phyloP scores from a whole-genome alignment of 2,113 vertebrate genomes.

The Zosterops pallidus region DNA sequence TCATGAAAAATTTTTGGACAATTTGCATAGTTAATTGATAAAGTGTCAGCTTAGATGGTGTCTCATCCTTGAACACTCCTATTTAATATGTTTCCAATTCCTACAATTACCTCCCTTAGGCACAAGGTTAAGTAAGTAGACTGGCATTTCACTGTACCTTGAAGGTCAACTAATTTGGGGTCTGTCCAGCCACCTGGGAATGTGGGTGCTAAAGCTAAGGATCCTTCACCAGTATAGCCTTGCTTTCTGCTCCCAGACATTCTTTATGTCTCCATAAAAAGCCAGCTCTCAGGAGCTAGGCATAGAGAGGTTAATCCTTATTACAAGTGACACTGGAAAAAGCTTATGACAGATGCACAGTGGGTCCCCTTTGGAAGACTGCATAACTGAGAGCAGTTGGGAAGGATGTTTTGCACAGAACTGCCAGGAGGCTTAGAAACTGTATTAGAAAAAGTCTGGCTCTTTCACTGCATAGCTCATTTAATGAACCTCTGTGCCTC shows the following conservation, averaged over 20 bases:
- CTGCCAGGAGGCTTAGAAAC: constrained; percentile 58
- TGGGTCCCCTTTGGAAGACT: constrained; percentile 35
- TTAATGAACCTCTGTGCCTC: constrained; percentile 59
- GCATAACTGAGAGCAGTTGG: constrained; percentile 39
- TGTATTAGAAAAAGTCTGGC: constrained; percentile 38
- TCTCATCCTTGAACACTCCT: constrained; percentile 7
- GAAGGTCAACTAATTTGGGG: constrained; percentile 54
- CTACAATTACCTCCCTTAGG: neutral
- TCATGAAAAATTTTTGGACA: constrained; percentile 17
- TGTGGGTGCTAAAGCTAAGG: neutral
- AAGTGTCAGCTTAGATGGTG: neutral
- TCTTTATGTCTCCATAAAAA: constrained; percentile 47
- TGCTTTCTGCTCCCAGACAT: constrained; percentile 14
- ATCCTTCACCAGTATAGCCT: neutral
- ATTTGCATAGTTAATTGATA: constrained; percentile 49
- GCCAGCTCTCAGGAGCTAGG: neutral
- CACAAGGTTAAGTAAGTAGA: constrained; percentile 32
- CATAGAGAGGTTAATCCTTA: constrained; percentile 64
- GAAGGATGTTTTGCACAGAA: constrained; percentile 55
- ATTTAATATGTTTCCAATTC: constrained; percentile 13
- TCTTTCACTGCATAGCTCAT: constrained; percentile 43
- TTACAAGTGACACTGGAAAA: constrained; percentile 60
- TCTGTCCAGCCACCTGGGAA: constrained; percentile 10
- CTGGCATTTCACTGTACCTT: constrained; percentile 14
- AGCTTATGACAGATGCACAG: constrained; percentile 55